Conservation (phyloP, 2,888 invertebrate species). For the Shargacucullia verbasci region DNA sequence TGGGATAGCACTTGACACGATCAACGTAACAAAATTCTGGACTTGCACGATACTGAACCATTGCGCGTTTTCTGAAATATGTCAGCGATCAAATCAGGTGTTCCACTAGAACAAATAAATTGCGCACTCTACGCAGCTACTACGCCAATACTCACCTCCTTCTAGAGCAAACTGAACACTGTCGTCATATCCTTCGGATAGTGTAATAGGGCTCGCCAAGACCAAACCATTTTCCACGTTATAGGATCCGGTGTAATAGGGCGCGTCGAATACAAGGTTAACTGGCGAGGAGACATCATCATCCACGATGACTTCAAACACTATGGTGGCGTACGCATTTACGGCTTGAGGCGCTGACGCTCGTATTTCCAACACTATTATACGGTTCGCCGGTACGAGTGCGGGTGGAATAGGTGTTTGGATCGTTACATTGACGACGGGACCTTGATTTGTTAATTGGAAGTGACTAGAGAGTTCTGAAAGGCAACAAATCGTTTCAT, state of each 20-base stretch:
- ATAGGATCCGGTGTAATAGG: conserved; percentile 54
- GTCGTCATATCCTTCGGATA: conserved; percentile 51
- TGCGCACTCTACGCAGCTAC: too few species aligned
- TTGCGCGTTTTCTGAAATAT: conserved; percentile 31
- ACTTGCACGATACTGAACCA: conserved; percentile 43
- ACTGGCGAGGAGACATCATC: conserved; percentile 11
- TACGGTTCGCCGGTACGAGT: conserved; percentile 40
- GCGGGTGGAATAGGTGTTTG: conserved; percentile 46
- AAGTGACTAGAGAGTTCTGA: conserved; percentile 54
- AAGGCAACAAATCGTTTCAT: not conserved
- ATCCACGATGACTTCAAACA: conserved; percentile 43
- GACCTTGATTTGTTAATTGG: conserved; percentile 12
- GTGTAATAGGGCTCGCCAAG: conserved; percentile 36
- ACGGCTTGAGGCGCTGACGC: conserved; percentile 46
- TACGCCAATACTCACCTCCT: conserved; percentile 55
- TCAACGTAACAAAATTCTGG: conserved; percentile 42
- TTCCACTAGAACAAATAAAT: conserved; percentile 6
- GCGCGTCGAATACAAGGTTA: conserved; percentile 46
- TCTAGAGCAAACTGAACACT: conserved; percentile 51
- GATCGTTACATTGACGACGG: conserved; percentile 39
- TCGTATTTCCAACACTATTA: conserved; percentile 51
- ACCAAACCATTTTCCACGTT: conserved; percentile 29
- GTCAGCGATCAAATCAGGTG: not conserved
- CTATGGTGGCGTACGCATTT: conserved; percentile 49
- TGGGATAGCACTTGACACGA: conserved; percentile 43